These are phyloP conservation scores for Rhyacophila brunnea DNA, from an alignment of 1,140 invertebrate genomes.

Conservation along the genomic window DNA sequence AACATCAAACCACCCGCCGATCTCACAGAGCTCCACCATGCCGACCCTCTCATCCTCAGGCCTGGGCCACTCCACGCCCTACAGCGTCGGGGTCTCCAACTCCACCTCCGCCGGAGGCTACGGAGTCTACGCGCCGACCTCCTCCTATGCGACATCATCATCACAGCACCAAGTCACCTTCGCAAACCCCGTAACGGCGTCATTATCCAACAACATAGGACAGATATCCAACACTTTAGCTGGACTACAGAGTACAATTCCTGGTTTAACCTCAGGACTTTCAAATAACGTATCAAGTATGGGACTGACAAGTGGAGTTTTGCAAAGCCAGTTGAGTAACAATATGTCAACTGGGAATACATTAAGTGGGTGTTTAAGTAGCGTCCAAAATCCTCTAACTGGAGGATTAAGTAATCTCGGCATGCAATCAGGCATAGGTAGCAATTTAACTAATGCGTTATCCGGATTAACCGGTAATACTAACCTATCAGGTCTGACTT, in stretches of 20 bases:
- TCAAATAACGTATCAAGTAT: constrained; percentile 44
- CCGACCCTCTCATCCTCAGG: constrained; percentile 58
- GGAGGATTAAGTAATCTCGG: constrained; percentile 47
- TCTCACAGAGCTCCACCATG: constrained; percentile 63
- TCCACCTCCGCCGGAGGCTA: constrained; percentile 52
- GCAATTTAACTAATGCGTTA: constrained; percentile 39
- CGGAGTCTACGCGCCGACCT: constrained; percentile 48
- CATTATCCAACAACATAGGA: constrained; percentile 51
- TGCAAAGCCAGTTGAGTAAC: constrained; percentile 31
- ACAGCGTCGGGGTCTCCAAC: constrained; percentile 55
- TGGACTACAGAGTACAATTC: constrained; percentile 50
- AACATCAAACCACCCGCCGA: constrained; percentile 47
- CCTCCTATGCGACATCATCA: constrained; percentile 49
- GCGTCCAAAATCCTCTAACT: constrained; percentile 47
- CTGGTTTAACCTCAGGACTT: constrained; percentile 48
- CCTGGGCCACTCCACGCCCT: constrained; percentile 50
- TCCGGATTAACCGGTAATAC: constrained; percentile 48
- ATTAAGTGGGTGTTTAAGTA: constrained; percentile 48
- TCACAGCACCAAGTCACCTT: constrained; percentile 57
- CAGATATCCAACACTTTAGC: constrained; percentile 53
- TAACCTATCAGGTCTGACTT: constrained; percentile 50
- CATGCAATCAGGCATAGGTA: constrained; percentile 46
- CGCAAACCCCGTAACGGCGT: constrained; percentile 53
- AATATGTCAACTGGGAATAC: constrained; percentile 38
- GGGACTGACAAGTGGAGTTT: constrained; percentile 41